phyloP scores from a whole-genome alignment of 2,888 invertebrate genomes.

The Norana najaformis region DNA sequence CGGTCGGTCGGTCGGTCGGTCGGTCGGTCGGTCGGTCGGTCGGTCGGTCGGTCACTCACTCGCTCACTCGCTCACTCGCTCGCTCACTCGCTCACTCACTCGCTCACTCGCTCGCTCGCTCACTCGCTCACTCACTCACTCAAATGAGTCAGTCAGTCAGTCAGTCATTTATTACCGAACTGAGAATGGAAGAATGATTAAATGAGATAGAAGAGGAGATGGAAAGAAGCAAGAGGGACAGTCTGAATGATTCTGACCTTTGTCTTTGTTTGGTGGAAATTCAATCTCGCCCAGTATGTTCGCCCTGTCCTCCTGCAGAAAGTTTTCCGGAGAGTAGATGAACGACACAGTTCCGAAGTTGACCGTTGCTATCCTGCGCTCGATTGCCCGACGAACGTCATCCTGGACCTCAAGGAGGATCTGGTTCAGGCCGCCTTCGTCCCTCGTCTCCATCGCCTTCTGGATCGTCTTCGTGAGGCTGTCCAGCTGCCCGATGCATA shows the following conservation, averaged over 20 bases:
- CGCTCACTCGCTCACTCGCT: neutral
- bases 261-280: neutral
- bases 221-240: neutral
- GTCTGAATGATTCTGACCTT: neutral
- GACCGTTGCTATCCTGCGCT: neutral
- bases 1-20: neutral
- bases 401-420: neutral
- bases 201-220: neutral
- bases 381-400: neutral
- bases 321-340: neutral
- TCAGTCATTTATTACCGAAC: too few relatives aligned
- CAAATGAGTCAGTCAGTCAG: neutral
- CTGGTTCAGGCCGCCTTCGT: neutral
- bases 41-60: neutral
- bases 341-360: neutral
- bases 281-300: neutral
- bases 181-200: neutral
- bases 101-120: neutral
- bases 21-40: neutral
- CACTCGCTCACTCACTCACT: neutral
- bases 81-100: neutral
- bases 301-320: neutral
- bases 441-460: neutral
- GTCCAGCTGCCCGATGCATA: neutral
- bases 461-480: neutral